phyloP scores from a whole-genome alignment of 2,888 invertebrate species.

The Erpobdella octoculata region DNA sequence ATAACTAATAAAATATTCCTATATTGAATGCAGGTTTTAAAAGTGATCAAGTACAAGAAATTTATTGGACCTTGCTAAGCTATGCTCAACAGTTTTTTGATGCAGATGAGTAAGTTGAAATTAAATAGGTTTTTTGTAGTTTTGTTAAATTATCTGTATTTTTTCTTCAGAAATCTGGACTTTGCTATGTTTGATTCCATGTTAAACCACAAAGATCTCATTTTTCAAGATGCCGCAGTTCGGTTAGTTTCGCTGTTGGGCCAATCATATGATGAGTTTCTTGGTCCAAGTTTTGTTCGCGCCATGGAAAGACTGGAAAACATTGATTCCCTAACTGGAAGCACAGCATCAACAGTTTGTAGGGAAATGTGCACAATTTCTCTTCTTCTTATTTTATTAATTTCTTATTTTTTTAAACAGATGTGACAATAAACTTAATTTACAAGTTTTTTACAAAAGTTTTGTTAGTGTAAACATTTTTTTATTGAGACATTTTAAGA shows the following conservation, averaged over 20 bases:
- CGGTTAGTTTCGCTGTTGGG: conserved; percentile 66
- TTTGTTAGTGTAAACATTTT: too few relatives aligned
- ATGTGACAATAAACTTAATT: too few relatives aligned
- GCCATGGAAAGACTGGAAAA: conserved; percentile 37
- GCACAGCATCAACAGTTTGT: too few relatives aligned
- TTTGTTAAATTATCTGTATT: background rate
- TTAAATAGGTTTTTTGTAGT: background rate
- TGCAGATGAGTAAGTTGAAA: conserved; percentile 50
- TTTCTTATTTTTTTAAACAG: too few relatives aligned
- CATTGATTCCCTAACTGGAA: conserved; percentile 37
- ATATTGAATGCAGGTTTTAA: conserved; percentile 54
- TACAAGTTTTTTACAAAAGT: too few relatives aligned
- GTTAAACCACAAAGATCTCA: conserved; percentile 77
- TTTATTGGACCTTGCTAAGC: conserved; percentile 79
- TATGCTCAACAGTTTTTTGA: conserved; percentile 93
- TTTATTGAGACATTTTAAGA: too few relatives aligned
- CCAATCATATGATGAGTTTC: conserved; percentile 44
- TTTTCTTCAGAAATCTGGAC: conserved; percentile 49
- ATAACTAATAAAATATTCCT: background rate
- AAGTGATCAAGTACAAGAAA: conserved; percentile 73
- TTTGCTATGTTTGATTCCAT: conserved; percentile 81
- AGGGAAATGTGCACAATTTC: too few relatives aligned
- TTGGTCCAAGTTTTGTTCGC: conserved; percentile 41
- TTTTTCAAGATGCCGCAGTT: conserved; percentile 90
- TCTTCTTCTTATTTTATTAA: too few relatives aligned